Conservation (phyloP, 2,888 invertebrate species). For the Ceratothoa steindachneri region DNA sequence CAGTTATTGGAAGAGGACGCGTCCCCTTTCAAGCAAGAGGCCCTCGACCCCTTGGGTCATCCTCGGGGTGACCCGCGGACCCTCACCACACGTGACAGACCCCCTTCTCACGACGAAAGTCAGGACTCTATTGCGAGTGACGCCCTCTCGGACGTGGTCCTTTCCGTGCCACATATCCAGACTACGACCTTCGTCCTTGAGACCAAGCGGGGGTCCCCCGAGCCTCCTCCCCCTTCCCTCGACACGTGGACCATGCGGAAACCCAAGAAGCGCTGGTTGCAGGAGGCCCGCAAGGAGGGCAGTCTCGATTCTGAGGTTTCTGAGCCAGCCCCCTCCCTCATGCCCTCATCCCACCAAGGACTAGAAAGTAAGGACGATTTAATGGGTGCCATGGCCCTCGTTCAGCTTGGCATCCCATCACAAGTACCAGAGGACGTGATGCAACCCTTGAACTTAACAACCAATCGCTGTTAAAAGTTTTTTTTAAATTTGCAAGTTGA, state of each 20-base stretch:
- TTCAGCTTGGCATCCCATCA: conserved; percentile 57
- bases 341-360: conserved; percentile 50
- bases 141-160: neutral
- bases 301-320: neutral
- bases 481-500: neutral
- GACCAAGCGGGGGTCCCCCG: neutral
- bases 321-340: neutral
- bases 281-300: conserved; percentile 54
- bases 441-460: conserved; percentile 47
- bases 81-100: neutral
- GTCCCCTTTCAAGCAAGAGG: neutral
- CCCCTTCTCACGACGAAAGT: neutral
- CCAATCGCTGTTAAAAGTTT: neutral
- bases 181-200: neutral
- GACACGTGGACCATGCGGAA: conserved; percentile 50
- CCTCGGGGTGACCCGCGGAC: neutral
- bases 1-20: neutral
- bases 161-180: neutral
- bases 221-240: neutral
- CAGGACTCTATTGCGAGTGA: neutral
- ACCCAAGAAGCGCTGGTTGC: conserved; percentile 62
- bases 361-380: conserved; percentile 57
- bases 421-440: conserved; percentile 48
- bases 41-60: neutral
- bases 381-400: conserved; percentile 62